phyloP scores from a whole-genome alignment of 2,797 vertebrate genomes.

The Periparus ater region DNA sequence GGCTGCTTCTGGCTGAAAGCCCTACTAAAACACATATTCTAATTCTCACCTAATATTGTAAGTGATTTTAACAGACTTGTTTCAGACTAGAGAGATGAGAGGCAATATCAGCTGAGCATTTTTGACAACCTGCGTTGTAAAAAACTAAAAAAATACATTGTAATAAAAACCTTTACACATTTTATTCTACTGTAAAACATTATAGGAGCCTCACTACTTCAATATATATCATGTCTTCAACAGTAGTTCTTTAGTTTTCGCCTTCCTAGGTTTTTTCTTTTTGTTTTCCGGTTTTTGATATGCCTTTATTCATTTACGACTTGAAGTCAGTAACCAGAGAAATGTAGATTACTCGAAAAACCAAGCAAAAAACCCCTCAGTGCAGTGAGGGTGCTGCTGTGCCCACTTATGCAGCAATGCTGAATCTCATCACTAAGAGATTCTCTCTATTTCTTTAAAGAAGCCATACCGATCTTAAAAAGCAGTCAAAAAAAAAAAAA shows the following conservation, averaged over 20 bases:
- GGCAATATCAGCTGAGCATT: neutral
- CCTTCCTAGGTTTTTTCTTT: neutral
- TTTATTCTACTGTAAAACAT: neutral
- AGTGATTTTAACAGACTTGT: conserved; percentile 13
- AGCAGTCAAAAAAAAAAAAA: neutral
- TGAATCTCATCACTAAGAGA: neutral
- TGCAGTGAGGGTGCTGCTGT: neutral
- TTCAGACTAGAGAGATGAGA: neutral
- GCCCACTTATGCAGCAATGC: neutral
- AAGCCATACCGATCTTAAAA: neutral
- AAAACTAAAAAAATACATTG: neutral
- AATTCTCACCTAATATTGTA: neutral
- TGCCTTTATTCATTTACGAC: neutral
- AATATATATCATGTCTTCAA: neutral
- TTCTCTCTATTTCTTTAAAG: neutral
- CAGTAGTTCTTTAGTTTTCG: neutral
- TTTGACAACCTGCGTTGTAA: neutral
- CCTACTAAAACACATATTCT: neutral
- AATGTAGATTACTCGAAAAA: neutral
- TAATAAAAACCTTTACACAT: neutral
- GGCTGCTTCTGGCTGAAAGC: neutral
- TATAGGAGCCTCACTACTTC: neutral
- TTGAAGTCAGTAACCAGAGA: neutral
- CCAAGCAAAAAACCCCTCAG: neutral
- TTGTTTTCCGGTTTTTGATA: neutral